Conservation (phyloP, 2,888 invertebrate genomes). For the Stenodema calcarata region DNA sequence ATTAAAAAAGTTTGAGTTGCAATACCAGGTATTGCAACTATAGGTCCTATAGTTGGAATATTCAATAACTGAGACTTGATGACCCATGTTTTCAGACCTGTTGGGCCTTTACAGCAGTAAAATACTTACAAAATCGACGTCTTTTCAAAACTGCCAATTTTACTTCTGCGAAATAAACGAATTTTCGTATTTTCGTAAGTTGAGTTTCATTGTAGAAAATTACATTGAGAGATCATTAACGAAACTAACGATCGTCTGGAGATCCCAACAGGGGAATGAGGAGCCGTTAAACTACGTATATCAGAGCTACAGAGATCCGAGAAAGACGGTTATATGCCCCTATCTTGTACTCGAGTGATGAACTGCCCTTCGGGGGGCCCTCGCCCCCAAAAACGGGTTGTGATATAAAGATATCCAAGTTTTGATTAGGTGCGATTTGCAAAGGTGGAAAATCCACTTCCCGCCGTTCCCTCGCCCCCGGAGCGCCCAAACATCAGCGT, state of each 20-base stretch:
- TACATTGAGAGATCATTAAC: not conserved
- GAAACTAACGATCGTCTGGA: not conserved
- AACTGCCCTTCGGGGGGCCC: not conserved
- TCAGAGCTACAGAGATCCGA: not conserved
- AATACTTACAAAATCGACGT: too few species aligned
- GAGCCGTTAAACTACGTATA: not conserved
- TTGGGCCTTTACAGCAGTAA: too few species aligned
- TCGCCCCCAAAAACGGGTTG: conserved; percentile 19
- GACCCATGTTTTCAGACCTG: too few species aligned
- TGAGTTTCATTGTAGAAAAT: too few species aligned
- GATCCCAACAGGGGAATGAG: not conserved
- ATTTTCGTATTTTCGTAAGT: too few species aligned
- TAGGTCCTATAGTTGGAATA: too few species aligned
- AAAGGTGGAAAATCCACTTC: conserved; percentile 27
- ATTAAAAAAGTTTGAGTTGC: too few species aligned
- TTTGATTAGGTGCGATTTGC: conserved; percentile 43
- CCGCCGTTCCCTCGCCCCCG: not conserved
- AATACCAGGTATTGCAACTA: too few species aligned
- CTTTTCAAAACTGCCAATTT: too few species aligned
- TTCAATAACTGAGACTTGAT: too few species aligned
- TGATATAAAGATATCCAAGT: conserved; percentile 44
- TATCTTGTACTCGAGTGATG: not conserved
- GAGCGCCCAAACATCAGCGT: too few species aligned
- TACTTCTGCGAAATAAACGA: too few species aligned
- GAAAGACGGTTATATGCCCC: not conserved